Conservation (phyloP, 2,113 vertebrate genomes). For the Hemibagrus wyckioides region DNA sequence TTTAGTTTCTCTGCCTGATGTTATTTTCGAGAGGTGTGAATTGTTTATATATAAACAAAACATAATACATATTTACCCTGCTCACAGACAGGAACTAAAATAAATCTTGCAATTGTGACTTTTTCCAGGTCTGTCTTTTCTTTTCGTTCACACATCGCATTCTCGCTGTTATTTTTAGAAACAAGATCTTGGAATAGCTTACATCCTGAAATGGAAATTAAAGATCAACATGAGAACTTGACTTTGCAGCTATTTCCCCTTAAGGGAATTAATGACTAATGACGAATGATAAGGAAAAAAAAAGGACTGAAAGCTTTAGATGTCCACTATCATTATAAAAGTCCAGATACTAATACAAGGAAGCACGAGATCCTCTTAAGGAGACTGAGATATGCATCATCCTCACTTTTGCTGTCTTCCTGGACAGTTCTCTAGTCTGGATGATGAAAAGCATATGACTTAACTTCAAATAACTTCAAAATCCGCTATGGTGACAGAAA, state of each 20-base stretch:
- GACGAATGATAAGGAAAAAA: too few relatives aligned
- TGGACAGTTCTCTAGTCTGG: neutral
- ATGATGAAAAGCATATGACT: conserved; percentile 33
- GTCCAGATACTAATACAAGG: conserved; percentile 39
- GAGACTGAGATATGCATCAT: conserved; percentile 16
- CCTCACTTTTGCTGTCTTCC: conserved; percentile 18
- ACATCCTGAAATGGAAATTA: conserved; percentile 52
- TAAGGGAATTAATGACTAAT: conserved; percentile 32
- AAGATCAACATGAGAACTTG: conserved; percentile 47
- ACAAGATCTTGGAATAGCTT: conserved; percentile 45
- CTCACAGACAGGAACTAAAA: neutral
- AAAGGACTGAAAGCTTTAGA: conserved; percentile 6
- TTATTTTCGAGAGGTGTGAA: neutral
- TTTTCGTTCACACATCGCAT: conserved; percentile 17
- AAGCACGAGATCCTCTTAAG: conserved; percentile 17
- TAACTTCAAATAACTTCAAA: conserved; percentile 6
- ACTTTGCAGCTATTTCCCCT: conserved; percentile 33
- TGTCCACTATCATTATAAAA: conserved; percentile 27
- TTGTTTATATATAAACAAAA: neutral
- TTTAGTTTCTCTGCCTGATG: too few relatives aligned
- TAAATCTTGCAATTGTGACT: conserved; percentile 25
- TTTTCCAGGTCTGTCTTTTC: conserved; percentile 19
- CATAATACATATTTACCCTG: neutral
- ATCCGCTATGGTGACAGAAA: conserved; percentile 2
- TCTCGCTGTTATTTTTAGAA: conserved; percentile 50